Evolutionary conservation across 1,140 invertebrate genomes (phyloP).

Genomic region (Magallana gigas): DNA sequence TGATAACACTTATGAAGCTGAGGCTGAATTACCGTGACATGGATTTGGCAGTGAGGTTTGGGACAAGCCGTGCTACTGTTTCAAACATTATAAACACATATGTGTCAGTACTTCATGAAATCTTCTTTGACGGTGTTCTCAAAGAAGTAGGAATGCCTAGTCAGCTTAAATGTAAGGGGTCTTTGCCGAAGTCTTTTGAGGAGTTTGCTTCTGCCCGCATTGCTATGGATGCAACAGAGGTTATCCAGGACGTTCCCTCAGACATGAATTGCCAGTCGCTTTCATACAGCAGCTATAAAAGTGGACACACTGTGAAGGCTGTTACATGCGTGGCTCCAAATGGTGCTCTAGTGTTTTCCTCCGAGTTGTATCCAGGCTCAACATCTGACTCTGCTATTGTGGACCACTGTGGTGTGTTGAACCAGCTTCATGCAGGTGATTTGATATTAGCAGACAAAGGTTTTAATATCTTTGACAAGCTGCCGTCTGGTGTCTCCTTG

Average conservation of each 20-base stretch:
- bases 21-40: constrained; percentile 29
- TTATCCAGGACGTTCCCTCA: constrained; percentile 52
- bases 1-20: constrained; percentile 50
- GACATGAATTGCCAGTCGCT: constrained; percentile 53
- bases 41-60: constrained; percentile 46
- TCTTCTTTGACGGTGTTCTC: constrained; percentile 49
- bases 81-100: constrained; percentile 48
- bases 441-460: constrained; percentile 58
- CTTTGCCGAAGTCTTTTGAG: constrained; percentile 52
- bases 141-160: constrained; percentile 44
- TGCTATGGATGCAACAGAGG: constrained; percentile 53
- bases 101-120: constrained; percentile 38
- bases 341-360: constrained; percentile 40
- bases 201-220: constrained; percentile 46
- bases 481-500: constrained; percentile 52
- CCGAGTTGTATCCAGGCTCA: constrained; percentile 46
- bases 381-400: constrained; percentile 55
- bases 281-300: constrained; percentile 43
- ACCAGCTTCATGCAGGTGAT: constrained; percentile 50
- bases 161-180: constrained; percentile 52
- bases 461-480: constrained; percentile 59
- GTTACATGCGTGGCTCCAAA: constrained; percentile 46
- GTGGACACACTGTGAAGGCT: constrained; percentile 53
- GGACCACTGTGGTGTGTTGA: constrained; percentile 52
- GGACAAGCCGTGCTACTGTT: constrained; percentile 40